These are phyloP conservation scores for Neodon shergylaensis DNA, from an alignment of 2,113 vertebrate genomes.

Conservation along the genomic window DNA sequence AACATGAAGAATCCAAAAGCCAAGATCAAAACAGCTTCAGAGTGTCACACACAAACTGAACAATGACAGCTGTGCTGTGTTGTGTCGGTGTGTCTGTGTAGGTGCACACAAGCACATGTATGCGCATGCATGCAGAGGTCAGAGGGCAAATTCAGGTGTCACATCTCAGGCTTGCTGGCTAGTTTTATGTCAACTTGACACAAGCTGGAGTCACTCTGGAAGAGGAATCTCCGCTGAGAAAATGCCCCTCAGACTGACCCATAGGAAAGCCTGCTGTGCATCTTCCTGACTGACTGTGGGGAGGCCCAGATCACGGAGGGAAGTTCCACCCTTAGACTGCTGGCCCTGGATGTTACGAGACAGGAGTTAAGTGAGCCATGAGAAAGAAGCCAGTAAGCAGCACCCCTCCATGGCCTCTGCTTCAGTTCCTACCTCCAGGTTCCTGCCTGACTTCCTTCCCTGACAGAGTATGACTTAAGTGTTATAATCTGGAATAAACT, in stretches of 20 bases:
- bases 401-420: not conserved
- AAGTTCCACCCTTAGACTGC: not conserved
- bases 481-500: not conserved
- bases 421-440: not conserved
- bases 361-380: no score
- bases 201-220: not conserved
- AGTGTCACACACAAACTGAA: not conserved
- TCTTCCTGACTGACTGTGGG: not conserved
- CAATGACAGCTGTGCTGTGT: not conserved
- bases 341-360: not conserved
- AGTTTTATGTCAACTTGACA: not conserved
- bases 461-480: not conserved
- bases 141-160: accelerated
- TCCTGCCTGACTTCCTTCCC: not conserved
- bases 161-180: not conserved
- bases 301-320: not conserved
- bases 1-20: not conserved
- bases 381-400: not conserved
- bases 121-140: not conserved
- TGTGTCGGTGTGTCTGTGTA: not conserved
- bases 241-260: not conserved
- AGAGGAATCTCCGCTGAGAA: not conserved
- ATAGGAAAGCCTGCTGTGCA: no score
- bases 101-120: no score
- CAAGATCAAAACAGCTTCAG: not conserved